Evolutionary conservation across 2,888 invertebrate genomes (phyloP).

Genomic region (Drosophila gaucha): DNA sequence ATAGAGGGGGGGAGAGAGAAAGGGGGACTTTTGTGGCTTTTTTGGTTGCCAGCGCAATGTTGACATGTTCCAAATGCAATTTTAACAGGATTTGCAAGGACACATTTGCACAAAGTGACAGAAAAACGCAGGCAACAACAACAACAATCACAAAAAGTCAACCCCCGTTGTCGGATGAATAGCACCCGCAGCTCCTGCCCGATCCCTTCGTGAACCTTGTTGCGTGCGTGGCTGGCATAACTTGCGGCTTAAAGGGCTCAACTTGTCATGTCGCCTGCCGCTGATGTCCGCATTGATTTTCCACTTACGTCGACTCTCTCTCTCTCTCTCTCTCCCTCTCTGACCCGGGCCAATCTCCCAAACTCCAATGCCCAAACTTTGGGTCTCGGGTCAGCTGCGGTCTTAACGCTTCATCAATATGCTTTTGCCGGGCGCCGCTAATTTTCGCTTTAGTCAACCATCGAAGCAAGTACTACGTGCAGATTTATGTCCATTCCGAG

Average conservation of each 20-base stretch:
- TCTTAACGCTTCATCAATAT: constrained; percentile 78
- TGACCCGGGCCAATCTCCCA: constrained; percentile 35
- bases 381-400: constrained; percentile 50
- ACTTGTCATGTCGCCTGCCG: constrained; percentile 81
- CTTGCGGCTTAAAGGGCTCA: constrained; percentile 82
- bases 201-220: constrained; percentile 14
- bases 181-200: constrained; percentile 12
- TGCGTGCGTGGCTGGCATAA: constrained; percentile 76
- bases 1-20: neutral
- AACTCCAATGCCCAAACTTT: no score
- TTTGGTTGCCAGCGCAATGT: constrained; percentile 61
- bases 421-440: constrained; percentile 69
- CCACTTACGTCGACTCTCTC: constrained; percentile 55
- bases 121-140: constrained; percentile 70
- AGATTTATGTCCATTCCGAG: constrained; percentile 60
- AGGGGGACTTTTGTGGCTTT: constrained; percentile 48
- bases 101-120: constrained; percentile 79
- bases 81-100: constrained; percentile 80
- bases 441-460: constrained; percentile 69
- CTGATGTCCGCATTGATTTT: constrained; percentile 75
- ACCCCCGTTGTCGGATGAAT: constrained; percentile 46
- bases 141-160: constrained; percentile 54
- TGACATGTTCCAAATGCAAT: constrained; percentile 80
- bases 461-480: constrained; percentile 59
- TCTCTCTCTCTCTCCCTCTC: constrained; percentile 8